Percentiles rank a stretch among this genome's conserved stretches.
Conservation (phyloP, 2,797 vertebrate species). For the Parambassis ranga region DNA sequence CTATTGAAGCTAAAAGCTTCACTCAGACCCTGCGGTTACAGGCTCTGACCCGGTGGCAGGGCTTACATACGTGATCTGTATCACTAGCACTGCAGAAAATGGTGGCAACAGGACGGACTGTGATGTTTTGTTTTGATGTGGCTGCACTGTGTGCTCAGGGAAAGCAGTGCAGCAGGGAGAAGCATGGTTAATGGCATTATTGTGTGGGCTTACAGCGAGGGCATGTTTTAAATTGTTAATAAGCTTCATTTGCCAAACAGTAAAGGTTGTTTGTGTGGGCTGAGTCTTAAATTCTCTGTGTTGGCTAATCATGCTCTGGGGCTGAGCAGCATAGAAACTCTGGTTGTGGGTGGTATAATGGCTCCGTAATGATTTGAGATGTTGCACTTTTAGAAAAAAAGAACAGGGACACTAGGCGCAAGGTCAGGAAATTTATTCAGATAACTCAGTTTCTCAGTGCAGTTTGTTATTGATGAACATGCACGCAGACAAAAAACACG, state of each 20-base stretch:
- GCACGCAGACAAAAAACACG: neutral
- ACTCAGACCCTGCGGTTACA: constrained; percentile 14
- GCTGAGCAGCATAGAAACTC: constrained; percentile 49
- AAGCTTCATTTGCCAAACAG: constrained; percentile 68
- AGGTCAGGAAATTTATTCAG: constrained; percentile 59
- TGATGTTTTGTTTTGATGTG: constrained; percentile 17
- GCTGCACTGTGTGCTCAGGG: constrained; percentile 6
- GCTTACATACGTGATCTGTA: neutral
- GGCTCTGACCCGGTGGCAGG: constrained; percentile 1
- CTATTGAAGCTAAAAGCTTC: constrained; percentile 37
- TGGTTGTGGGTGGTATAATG: constrained; percentile 70
- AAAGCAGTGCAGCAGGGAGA: constrained; percentile 34
- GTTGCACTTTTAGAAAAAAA: constrained; percentile 39
- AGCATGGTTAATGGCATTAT: constrained; percentile 58
- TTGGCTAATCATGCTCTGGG: constrained; percentile 56
- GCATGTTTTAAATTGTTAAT: constrained; percentile 73
- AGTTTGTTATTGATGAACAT: constrained; percentile 9
- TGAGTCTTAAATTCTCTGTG: constrained; percentile 54
- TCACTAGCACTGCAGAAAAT: neutral
- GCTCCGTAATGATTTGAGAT: constrained; percentile 52
- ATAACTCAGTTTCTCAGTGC: constrained; percentile 6
- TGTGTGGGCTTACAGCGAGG: constrained; percentile 53
- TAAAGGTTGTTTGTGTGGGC: constrained; percentile 74
- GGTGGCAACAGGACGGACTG: neutral
- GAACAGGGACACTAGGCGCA: constrained; percentile 27